Percentiles rank a stretch among this genome's conserved stretches.
These are phyloP conservation scores for Amphiprion percula DNA, from an alignment of 2,113 vertebrate species.

Conservation along the genomic window DNA sequence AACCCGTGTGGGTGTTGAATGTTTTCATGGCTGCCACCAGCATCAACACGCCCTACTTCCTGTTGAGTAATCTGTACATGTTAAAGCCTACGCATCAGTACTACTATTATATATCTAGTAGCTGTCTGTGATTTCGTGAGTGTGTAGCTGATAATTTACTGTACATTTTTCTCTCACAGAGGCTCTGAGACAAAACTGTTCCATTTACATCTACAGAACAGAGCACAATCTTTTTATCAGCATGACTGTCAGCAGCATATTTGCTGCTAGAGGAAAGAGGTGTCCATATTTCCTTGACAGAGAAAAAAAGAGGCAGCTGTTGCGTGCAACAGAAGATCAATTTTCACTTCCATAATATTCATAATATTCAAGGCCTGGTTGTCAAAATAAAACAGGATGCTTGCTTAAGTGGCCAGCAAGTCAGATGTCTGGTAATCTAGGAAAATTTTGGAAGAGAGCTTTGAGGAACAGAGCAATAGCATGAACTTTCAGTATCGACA, in stretches of 20 bases:
- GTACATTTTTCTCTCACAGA: not conserved
- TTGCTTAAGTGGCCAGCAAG: not conserved
- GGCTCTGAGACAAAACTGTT: not conserved
- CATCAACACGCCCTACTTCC: slow-evolving; percentile 64
- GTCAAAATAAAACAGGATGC: slow-evolving; percentile 63
- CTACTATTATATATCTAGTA: not conserved
- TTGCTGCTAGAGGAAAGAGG: not conserved
- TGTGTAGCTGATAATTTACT: not conserved
- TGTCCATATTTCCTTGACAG: not conserved
- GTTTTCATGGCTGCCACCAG: slow-evolving; percentile 42
- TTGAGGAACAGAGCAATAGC: slow-evolving; percentile 69
- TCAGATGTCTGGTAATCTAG: slow-evolving; percentile 74
- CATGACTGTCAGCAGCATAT: not conserved
- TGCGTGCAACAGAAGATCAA: not conserved
- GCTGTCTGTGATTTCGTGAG: slow-evolving; percentile 48
- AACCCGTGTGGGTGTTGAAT: slow-evolving; percentile 41
- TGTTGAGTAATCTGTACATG: slow-evolving; percentile 66
- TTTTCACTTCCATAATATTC: slow-evolving; percentile 71
- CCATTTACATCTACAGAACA: not conserved
- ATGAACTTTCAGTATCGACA: slow-evolving; percentile 59
- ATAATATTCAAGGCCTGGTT: not conserved
- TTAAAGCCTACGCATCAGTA: slow-evolving; percentile 37
- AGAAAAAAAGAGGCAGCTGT: too few relatives aligned
- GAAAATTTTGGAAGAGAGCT: slow-evolving; percentile 68
- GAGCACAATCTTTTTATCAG: not conserved